A percentile compares a stretch with the other conserved stretches of the same genome.
These are phyloP conservation scores for Maccullochella peelii DNA, from an alignment of 2,113 vertebrate species.

Conservation along the genomic window DNA sequence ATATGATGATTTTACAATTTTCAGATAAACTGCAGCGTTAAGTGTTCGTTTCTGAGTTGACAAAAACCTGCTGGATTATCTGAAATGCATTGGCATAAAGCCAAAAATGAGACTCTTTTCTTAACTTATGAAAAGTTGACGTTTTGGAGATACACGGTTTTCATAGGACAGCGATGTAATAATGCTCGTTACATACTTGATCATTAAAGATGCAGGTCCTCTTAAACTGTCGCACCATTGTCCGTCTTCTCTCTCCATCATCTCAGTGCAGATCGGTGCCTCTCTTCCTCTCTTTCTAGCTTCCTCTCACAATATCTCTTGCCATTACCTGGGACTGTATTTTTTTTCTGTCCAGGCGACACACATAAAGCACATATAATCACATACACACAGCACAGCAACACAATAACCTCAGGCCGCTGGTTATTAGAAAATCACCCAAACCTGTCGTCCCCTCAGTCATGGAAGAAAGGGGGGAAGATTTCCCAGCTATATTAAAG, in stretches of 20 bases:
- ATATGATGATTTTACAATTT: neutral
- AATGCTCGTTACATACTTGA: neutral
- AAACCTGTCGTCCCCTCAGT: conserved; percentile 80
- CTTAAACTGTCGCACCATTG: neutral
- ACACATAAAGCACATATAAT: conserved; percentile 60
- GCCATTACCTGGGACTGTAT: conserved; percentile 66
- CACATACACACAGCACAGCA: conserved; percentile 63
- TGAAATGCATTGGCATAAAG: neutral
- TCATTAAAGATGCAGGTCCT: neutral
- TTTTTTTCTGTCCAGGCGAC: conserved; percentile 68
- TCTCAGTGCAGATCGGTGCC: conserved; percentile 36
- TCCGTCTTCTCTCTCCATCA: conserved; percentile 10
- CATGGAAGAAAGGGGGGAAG: conserved; percentile 66
- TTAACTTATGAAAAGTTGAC: neutral
- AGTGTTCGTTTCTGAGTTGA: neutral
- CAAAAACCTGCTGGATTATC: too few relatives aligned
- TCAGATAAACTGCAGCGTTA: neutral
- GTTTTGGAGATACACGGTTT: neutral
- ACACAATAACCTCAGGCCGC: conserved; percentile 85
- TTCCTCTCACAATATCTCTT: conserved; percentile 51
- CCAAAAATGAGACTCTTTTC: neutral
- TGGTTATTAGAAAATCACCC: conserved; percentile 92
- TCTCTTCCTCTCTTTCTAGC: conserved; percentile 19
- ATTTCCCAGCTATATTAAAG: conserved; percentile 83
- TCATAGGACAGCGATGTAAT: neutral